Evolutionary conservation across 2,888 invertebrate species (phyloP).

Genomic region (Reticulitermes lucifugus): DNA sequence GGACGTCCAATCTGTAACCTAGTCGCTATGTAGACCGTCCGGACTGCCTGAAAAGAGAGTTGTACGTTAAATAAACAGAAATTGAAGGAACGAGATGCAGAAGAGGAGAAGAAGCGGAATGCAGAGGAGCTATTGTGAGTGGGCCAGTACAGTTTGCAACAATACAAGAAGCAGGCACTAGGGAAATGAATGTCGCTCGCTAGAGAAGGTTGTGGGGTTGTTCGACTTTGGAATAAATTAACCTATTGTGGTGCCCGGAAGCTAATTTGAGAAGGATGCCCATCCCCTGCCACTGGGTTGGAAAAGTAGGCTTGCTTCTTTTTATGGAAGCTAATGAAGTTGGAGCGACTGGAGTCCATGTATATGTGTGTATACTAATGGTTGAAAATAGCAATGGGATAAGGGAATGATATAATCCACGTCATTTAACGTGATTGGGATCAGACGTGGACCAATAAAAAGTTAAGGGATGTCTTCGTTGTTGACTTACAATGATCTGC

Average conservation of each 20-base stretch:
- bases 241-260: conserved; percentile 54
- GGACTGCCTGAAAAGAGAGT: background rate
- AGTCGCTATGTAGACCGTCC: too few relatives aligned
- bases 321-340: conserved; percentile 43
- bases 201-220: conserved; percentile 11
- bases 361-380: conserved; percentile 2
- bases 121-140: conserved; percentile 35
- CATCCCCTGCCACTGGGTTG: conserved; percentile 3
- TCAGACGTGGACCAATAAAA: background rate
- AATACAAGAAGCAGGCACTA: conserved; percentile 38
- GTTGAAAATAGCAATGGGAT: conserved; percentile 3
- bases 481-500: background rate
- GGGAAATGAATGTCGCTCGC: conserved; percentile 16
- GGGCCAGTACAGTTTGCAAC: conserved; percentile 38
- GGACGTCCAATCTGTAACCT: too few relatives aligned
- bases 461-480: background rate
- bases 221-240: conserved; percentile 54
- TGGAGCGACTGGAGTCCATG: conserved; percentile 10
- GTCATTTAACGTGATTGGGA: background rate
- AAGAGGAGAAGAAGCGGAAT: background rate
- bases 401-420: conserved; percentile 12
- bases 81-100: background rate
- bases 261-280: conserved; percentile 55
- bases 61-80: background rate
- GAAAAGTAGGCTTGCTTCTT: conserved; percentile 38